A percentile compares a stretch with the other conserved stretches of the same genome.
These are phyloP conservation scores for Elysia crispata DNA, from an alignment of 2,888 invertebrate genomes.

Conservation along the genomic window DNA sequence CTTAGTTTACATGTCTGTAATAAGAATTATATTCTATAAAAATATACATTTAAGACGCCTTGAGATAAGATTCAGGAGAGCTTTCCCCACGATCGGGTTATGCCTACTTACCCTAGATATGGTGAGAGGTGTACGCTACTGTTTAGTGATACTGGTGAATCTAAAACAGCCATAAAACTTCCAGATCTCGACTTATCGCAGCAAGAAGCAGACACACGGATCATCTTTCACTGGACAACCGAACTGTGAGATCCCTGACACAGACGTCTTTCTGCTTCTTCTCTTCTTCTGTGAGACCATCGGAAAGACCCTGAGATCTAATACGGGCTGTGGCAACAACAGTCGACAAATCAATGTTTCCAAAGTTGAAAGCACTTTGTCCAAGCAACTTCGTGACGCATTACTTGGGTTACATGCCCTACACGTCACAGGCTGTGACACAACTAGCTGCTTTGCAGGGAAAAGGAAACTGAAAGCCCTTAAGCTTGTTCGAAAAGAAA, in stretches of 20 bases:
- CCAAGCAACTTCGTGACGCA: neutral
- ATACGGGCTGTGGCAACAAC: neutral
- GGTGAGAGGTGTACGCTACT: too few species aligned
- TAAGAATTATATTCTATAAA: too few species aligned
- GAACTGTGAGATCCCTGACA: neutral
- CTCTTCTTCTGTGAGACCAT: too few species aligned
- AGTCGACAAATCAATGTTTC: constrained; percentile 2
- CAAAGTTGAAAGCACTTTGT: neutral
- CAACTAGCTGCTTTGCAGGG: neutral
- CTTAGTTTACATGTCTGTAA: too few species aligned
- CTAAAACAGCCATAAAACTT: neutral
- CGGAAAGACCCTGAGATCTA: neutral
- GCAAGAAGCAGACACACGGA: neutral
- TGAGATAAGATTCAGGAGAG: too few species aligned
- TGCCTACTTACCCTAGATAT: too few species aligned
- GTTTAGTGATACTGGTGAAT: neutral
- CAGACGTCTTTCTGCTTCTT: neutral
- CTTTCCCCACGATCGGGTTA: too few species aligned
- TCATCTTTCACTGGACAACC: neutral
- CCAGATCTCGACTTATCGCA: neutral
- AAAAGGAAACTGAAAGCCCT: neutral
- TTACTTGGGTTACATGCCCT: neutral
- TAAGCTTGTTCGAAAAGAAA: neutral
- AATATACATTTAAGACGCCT: too few species aligned
- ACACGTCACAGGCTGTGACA: constrained; percentile 5